Base-by-base conservation (phyloP, 1,140 invertebrate species). In the Drosophila ogumai region DNA sequence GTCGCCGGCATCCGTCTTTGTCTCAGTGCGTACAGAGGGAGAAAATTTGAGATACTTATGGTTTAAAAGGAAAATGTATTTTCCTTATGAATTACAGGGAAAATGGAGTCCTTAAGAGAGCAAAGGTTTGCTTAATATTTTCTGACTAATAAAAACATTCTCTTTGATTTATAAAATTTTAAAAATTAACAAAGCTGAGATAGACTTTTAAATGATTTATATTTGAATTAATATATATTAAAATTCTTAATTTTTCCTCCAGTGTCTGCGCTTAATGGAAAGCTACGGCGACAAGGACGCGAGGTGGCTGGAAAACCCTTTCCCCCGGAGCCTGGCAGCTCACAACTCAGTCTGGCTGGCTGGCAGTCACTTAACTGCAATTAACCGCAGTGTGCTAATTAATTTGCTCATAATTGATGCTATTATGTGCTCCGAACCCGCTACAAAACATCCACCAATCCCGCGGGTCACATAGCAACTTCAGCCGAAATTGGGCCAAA, bases 371-470 rank as follows among this genome's bases (percentile, higher is more conserved):
- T 87, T 87, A 71, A 68, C 84, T 88, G 84, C 85, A 85, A 90
- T 90, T 90, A 90, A 90, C 85, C 85, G 75, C 85, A 85, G 71
- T 75, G 85, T 90, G 85, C 85, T 90, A 90, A 90, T 90, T 90
- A 90, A 90, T 90, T 90, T 90, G 81, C 85, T 90, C 85, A 90
- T 90, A 90, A 90, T 90, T 90, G 85, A 90, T 90, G 85, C 78
- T 78, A 90, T 90, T 90, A 90, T 90, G 81, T 85, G 85, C 75
- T 81, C 67, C 59, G 77, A 59, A 54, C 46, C 69, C 40, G 60
- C 59, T 57, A 49, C 59, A 69, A 52, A 75, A 79, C 57, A 81
- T 19, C 61, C 47, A 44, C 57, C 63, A 50, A 47, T 67, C 80
- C 85, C 84, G 47, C 59, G 82, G 84, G 76, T 63, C 52, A 63